Percentiles rank a stretch among this genome's conserved stretches.
These are phyloP conservation scores for Nibea coibor DNA, from an alignment of 2,113 vertebrate genomes.

Conservation along the genomic window DNA sequence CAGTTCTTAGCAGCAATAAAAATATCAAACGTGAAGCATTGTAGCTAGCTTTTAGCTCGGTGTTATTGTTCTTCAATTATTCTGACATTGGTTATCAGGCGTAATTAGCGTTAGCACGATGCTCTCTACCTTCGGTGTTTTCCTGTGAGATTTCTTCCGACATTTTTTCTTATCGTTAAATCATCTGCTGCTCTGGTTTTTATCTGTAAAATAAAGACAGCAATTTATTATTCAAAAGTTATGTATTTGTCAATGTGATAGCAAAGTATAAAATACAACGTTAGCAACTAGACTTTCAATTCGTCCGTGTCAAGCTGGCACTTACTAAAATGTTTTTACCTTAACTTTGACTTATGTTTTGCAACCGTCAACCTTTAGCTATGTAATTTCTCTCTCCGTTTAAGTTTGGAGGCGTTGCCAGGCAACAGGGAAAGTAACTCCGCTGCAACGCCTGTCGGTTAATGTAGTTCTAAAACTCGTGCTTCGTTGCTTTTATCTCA, in stretches of 20 bases:
- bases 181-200: neutral
- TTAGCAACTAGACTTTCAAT: neutral
- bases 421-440: conserved; percentile 25
- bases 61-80: no score
- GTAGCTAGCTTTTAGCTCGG: no score
- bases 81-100: no score
- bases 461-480: conserved; percentile 17
- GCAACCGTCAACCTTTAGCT: neutral
- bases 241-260: neutral
- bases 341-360: neutral
- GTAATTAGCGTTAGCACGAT: no score
- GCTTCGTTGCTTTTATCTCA: neutral
- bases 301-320: neutral
- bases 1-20: no score
- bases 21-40: no score
- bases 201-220: neutral
- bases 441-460: conserved; percentile 40
- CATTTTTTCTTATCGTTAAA: conserved; percentile 14
- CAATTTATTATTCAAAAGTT: neutral
- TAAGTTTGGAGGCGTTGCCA: conserved; percentile 45
- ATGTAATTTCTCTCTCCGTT: neutral
- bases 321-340: neutral
- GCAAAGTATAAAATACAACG: neutral
- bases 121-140: conserved; percentile 23
- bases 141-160: conserved; percentile 5